Evolutionary conservation across 1,140 invertebrate species (phyloP), one percentile per base, ranked within the genome.

Genomic region (Contarinia nasturtii): DNA sequence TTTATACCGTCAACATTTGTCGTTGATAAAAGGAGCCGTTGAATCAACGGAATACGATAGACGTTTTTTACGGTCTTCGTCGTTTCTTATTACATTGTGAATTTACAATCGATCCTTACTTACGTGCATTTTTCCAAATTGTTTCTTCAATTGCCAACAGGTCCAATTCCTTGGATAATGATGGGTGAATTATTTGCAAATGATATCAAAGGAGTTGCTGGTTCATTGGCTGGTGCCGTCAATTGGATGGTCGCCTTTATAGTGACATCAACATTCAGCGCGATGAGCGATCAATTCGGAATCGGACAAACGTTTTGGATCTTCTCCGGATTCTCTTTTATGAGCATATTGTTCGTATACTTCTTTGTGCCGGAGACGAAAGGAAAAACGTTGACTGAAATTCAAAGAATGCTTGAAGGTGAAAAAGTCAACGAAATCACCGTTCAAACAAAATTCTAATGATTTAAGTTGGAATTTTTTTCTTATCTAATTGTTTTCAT

Each of bases 281-380:
- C 74, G 12, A 52, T 90, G 36, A 71, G 71, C 45, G 46, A 49
- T 0, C 54, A 62, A 0, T 63, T 87, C 18, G 74, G 78, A 0
- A 57, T 64, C 1, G 72, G 74, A 27, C 72, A 71, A 22, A 76
- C 80, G 14, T 93, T 90, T 63, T 90, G 81, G 77, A 60, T 90
- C 17, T 93, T 87, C 58, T 74, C 80, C 5, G 73, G 66, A 2
- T 67, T 88, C 40, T 80, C 83, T 47, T 58, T 74, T 0, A 2
- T 84, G 11, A 82, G 82, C 7, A 69, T 75, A 22, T 45, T 83
- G 2, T 85, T 92, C 52, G 75, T 88, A 17, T 76, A 75, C 51
- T 69, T 83, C 43, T 59, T 85, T 15, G 75, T 93, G 7, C 85
- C 87, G 0, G 90, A 95, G 65, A 94, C 89, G 0, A 92, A 91